Evolutionary conservation across 2,797 vertebrate genomes (phyloP).

Genomic region (Acanthornis magna): DNA sequence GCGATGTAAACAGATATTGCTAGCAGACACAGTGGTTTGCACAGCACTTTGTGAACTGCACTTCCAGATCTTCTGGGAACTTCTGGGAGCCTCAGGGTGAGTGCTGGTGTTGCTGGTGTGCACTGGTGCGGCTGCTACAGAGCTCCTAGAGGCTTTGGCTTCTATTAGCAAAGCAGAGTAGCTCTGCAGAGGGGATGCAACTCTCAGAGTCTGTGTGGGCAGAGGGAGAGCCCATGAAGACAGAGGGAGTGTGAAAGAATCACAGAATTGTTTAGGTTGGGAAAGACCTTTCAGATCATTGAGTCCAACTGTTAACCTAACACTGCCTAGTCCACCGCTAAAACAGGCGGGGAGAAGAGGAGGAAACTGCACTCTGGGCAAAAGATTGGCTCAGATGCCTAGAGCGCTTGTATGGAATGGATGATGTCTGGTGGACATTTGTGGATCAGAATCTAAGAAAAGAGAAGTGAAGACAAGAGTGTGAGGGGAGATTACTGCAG

Average conservation of each 20-base stretch:
- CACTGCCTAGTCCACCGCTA: too few species aligned
- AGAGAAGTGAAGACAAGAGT: not conserved
- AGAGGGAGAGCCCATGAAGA: fast-evolving
- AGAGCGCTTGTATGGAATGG: fast-evolving
- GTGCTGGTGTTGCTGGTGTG: not conserved
- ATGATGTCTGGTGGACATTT: not conserved
- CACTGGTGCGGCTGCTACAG: not conserved
- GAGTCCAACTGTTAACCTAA: not conserved
- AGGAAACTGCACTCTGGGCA: not conserved
- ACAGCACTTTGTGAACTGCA: fast-evolving
- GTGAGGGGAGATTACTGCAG: not conserved
- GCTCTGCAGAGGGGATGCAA: not conserved
- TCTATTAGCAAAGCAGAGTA: not conserved
- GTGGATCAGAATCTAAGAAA: not conserved
- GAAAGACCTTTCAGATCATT: not conserved
- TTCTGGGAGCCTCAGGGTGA: not conserved
- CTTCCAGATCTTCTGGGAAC: not conserved
- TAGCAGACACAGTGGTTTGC: not conserved
- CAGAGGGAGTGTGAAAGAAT: not conserved
- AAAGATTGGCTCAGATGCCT: not conserved
- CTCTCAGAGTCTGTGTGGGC: not conserved
- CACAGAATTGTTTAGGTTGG: not conserved
- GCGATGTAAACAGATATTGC: fast-evolving
- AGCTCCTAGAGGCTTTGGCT: not conserved
- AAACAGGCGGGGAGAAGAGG: not conserved